A percentile compares a stretch with the other conserved stretches of the same genome.
These are phyloP conservation scores for Steatocranus sp. DNA, from an alignment of 2,797 vertebrate genomes.

Conservation along the genomic window DNA sequence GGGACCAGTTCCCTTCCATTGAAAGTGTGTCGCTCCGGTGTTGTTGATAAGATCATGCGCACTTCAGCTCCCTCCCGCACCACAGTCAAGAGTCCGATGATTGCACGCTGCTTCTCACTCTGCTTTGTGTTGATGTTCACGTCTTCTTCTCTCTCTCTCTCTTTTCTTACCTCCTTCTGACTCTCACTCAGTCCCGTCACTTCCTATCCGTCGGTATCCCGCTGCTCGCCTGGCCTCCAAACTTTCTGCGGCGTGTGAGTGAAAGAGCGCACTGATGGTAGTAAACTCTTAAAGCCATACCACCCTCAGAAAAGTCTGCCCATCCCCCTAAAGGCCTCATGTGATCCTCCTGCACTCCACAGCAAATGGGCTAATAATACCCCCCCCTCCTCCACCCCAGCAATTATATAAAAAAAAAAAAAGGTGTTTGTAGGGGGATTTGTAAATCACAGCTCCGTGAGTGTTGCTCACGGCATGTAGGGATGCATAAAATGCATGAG, in stretches of 20 bases:
- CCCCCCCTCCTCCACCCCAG: neutral
- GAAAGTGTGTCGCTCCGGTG: conserved; percentile 39
- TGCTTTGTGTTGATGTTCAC: conserved; percentile 58
- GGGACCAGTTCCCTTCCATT: conserved; percentile 38
- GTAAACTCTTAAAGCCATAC: conserved; percentile 85
- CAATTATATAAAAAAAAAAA: neutral
- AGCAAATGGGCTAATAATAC: conserved; percentile 51
- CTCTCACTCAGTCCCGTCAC: conserved; percentile 75
- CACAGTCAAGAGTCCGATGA: neutral
- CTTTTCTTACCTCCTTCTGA: neutral
- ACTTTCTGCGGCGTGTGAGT: conserved; percentile 60
- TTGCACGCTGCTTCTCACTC: conserved; percentile 50
- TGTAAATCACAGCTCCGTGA: conserved; percentile 23
- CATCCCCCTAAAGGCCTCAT: conserved; percentile 67
- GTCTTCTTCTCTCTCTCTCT: neutral
- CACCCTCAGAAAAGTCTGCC: conserved; percentile 51
- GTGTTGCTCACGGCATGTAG: neutral
- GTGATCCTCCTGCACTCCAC: conserved; percentile 56
- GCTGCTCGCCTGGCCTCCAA: conserved; percentile 68
- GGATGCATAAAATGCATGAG: conserved; percentile 2
- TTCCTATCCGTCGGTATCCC: conserved; percentile 79
- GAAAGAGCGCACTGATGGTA: conserved; percentile 53
- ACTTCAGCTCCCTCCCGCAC: neutral
- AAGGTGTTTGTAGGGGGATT: conserved; percentile 38
- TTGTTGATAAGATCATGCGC: conserved; percentile 36